Evolutionary conservation across 1,140 invertebrate species (phyloP).

Genomic region (Zophobas morio): DNA sequence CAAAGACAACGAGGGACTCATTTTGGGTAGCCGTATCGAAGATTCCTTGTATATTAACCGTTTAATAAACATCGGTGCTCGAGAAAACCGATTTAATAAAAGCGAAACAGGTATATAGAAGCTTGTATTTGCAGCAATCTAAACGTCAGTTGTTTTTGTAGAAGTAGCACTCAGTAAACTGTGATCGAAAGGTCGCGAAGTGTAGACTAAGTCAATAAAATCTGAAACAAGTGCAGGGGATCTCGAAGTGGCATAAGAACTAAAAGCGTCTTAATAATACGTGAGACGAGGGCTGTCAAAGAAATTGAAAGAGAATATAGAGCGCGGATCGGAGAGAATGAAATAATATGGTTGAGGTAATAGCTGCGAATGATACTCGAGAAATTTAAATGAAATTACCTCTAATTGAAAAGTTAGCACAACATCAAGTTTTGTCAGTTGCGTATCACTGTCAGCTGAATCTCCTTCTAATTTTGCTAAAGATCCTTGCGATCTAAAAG

Average conservation of each 20-base stretch:
- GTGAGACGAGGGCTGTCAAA: conserved; percentile 26
- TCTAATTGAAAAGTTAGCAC: conserved; percentile 97
- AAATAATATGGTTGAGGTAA: conserved; percentile 39
- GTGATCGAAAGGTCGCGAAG: not conserved
- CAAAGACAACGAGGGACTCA: too few relatives aligned
- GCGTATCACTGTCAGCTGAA: conserved; percentile 91
- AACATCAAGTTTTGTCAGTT: conserved; percentile 96
- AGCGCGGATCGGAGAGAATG: conserved; percentile 23
- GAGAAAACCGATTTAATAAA: too few relatives aligned
- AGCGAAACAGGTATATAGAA: too few relatives aligned
- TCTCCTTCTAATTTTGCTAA: conserved; percentile 94
- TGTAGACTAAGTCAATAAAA: conserved; percentile 35
- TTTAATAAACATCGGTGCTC: too few relatives aligned
- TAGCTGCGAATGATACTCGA: conserved; percentile 46
- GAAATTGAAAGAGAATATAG: conserved; percentile 28
- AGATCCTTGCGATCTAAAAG: conserved; percentile 90
- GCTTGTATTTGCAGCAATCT: too few relatives aligned
- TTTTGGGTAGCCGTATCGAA: too few relatives aligned
- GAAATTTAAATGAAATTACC: conserved; percentile 73
- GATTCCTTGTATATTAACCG: too few relatives aligned
- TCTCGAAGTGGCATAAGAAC: conserved; percentile 32
- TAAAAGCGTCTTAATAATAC: conserved; percentile 38
- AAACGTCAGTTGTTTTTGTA: too few relatives aligned
- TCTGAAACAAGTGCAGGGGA: conserved; percentile 32
- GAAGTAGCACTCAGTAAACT: too few relatives aligned